Conservation (phyloP, 1,140 invertebrate species). For the Caenorhabditis inopinata region DNA sequence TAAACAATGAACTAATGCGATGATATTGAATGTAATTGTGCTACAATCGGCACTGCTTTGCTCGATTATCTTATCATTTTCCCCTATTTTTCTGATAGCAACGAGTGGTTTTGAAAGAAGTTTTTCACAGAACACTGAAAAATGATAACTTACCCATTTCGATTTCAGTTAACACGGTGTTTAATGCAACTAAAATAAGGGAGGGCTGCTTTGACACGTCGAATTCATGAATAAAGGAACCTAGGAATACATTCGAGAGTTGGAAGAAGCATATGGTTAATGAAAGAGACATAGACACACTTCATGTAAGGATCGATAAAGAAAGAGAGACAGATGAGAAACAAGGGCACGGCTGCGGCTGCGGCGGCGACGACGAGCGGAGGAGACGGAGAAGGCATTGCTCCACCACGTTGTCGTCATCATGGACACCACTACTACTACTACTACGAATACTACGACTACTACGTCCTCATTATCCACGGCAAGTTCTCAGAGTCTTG, state of each 20-base stretch:
- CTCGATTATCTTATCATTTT: neutral
- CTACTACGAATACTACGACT: neutral
- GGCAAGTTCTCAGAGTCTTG: too few relatives aligned
- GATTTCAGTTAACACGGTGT: neutral
- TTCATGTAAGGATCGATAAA: conserved; percentile 5
- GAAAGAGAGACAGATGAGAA: neutral
- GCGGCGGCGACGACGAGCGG: too few relatives aligned
- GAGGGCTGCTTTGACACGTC: neutral
- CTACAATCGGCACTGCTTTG: too few relatives aligned
- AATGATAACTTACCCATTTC: neutral
- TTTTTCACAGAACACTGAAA: too few relatives aligned
- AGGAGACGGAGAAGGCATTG: neutral
- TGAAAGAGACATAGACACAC: neutral
- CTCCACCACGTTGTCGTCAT: neutral
- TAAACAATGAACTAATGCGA: too few relatives aligned
- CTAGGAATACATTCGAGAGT: neutral
- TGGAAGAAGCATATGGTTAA: neutral
- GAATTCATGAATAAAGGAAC: neutral
- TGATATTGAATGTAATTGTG: too few relatives aligned
- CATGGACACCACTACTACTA: too few relatives aligned
- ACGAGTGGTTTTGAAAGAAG: too few relatives aligned
- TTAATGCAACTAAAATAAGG: neutral
- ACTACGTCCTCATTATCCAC: neutral
- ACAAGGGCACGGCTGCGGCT: too few relatives aligned
- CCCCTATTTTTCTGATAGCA: too few relatives aligned